Evolutionary conservation across 2,888 invertebrate species (phyloP), one percentile per base, ranked within the genome.

Genomic region (Luffia ferchaultella): DNA sequence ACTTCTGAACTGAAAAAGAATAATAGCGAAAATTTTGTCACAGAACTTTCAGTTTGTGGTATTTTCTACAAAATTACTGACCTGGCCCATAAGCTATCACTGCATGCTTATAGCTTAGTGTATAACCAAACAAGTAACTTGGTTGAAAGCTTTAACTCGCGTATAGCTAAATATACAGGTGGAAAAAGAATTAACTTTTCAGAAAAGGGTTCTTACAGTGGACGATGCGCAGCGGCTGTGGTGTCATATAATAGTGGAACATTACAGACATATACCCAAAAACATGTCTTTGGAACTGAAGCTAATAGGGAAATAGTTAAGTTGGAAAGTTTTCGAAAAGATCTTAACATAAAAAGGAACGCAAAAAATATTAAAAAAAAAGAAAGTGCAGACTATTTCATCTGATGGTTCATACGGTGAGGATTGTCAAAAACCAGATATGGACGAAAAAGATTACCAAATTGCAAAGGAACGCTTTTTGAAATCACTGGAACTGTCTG

Each of bases 91-190:
- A 30, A 30, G 5, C 12, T 12, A 30, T 7, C 3, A 30, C 30
- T 16, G n/a, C 49, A 49, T 42, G 18, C 49, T 15, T 17, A 43
- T n/a, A 55, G 52, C 50, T 45, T 54, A 16, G 52, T 55, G 49
- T 51, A 55, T 49, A 50, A 53, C 49, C 52, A 53, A 2, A 53
- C 53, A 42, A 55, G 52, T 44, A 53, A 55, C 20, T 40, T 52
- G n/a, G 50, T 52, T 1, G 53, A 53, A 53, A 40, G 50, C 49
- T 53, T 52, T 18, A 53, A 55, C 18, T 50, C 52, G 41, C 50
- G 52, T 17, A 50, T 52, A 20, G 55, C 55, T 18, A 52, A 52
- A 16, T 19, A 45, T n/a, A 30, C 47, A 1, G 51, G 51, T 18
- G 47, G 42, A 2, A 43, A 51, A 20, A 42, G 47, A 19, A 30